Evolutionary conservation across 1,140 invertebrate species (phyloP), one percentile per base, ranked within the genome.

Genomic region (Contarinia nasturtii): DNA sequence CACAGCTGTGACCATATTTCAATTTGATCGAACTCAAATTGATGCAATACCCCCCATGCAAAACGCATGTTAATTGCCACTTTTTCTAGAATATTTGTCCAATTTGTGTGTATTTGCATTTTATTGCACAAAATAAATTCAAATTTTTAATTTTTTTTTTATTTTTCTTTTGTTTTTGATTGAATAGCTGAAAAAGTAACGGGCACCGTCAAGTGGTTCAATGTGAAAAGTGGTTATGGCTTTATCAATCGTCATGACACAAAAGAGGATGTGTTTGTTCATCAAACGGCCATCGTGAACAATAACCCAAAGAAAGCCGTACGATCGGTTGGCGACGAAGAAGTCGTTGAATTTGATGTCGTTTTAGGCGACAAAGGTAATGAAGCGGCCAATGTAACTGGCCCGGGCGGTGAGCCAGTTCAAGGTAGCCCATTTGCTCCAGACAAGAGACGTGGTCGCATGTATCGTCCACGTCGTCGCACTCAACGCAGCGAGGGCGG

Each of bases 221-320:
- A 96, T 67, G 92, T 97, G 38, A 98, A 97, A 74, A 96, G 91
- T 74, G 94, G 94, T 67, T 98, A 98, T 75, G 94, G 94, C 60
- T 98, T 98, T 69, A 98, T 98, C 68, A 96, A 96, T 73, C 83
- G 84, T 63, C 90, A 93, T 74, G 93, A 97, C 75, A 96, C 88
- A 54, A 96, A 96, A 72, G 93, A 97, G 73, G 95, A 98, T 72
- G 92, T 99, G 51, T 99, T 99, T 75, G 93, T 99, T 51, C 95
- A 99, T 75, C 94, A 91, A 72, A 84, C 93, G 52, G 94, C 94
- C 53, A 98, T 99, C 59, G 74, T 80, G 50, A 94, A 92, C 67
- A 98, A 98, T 74, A 92, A 97, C 67, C 94, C 94, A 48, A 86
- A 87, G 57, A 98, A 98, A 73, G 86, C 87, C 59, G 88, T 98